These are phyloP conservation scores for Xiphophorus birchmanni DNA, from an alignment of 2,797 vertebrate genomes.

Conservation along the genomic window DNA sequence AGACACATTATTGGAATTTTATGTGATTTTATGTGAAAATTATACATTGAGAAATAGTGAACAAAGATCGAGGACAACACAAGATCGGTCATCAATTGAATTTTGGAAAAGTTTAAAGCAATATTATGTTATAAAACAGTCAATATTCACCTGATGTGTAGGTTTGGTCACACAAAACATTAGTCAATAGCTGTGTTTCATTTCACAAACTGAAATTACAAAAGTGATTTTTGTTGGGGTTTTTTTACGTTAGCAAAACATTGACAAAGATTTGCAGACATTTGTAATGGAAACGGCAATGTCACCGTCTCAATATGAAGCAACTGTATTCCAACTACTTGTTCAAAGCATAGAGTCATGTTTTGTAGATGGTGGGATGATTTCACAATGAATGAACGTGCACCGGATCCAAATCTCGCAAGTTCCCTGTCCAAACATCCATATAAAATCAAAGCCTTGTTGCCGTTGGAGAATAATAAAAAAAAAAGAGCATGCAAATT, in stretches of 20 bases:
- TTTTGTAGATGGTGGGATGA: neutral
- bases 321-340: neutral
- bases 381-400: neutral
- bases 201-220: no score
- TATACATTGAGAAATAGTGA: neutral
- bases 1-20: neutral
- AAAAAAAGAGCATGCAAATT: neutral
- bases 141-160: no score
- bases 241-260: no score
- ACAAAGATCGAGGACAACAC: neutral
- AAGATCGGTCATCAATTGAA: neutral
- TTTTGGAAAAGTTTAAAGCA: no score
- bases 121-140: no score
- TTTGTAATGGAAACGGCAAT: no score
- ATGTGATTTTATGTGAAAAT: neutral
- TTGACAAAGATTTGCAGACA: no score
- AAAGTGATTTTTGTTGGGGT: no score
- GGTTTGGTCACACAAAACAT: no score
- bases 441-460: conserved; percentile 1
- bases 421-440: neutral
- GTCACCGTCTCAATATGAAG: neutral
- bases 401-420: neutral
- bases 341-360: neutral
- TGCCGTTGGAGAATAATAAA: neutral
- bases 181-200: neutral